Conservation (phyloP, 2,113 vertebrate genomes). For the Prinia subflava region DNA sequence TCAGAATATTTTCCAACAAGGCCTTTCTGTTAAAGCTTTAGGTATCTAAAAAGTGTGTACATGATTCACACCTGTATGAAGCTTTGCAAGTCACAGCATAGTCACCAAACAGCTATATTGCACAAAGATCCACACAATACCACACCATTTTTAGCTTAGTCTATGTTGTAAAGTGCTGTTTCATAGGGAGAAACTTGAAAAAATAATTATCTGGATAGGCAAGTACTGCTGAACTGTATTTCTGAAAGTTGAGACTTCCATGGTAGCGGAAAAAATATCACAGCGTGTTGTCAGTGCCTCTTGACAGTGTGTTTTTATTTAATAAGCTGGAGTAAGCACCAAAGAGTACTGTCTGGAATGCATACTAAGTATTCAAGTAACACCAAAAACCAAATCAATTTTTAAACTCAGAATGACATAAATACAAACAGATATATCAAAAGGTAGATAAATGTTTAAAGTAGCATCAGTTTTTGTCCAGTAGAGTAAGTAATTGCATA, state of each 20-base stretch:
- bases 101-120: slow-evolving; percentile 73
- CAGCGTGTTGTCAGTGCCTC: background rate
- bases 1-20: slow-evolving; percentile 59
- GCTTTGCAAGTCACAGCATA: slow-evolving; percentile 42
- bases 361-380: slow-evolving; percentile 25
- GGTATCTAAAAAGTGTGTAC: slow-evolving; percentile 48
- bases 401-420: background rate
- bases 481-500: slow-evolving; percentile 47
- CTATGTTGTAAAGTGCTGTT: slow-evolving; percentile 86
- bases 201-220: slow-evolving; percentile 7
- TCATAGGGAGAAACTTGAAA: slow-evolving; percentile 10
- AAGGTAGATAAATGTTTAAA: background rate
- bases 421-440: background rate
- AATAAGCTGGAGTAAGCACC: background rate
- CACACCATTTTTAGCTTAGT: slow-evolving; percentile 63
- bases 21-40: slow-evolving; percentile 66
- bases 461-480: background rate
- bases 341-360: background rate
- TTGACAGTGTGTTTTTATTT: background rate
- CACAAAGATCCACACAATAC: slow-evolving; percentile 70
- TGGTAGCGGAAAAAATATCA: background rate
- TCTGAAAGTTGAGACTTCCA: background rate
- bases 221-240: slow-evolving; percentile 30
- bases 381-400: background rate
- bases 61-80: slow-evolving; percentile 29